These are phyloP conservation scores for Lycaena phlaeas DNA, from an alignment of 2,888 invertebrate genomes.

Conservation along the genomic window DNA sequence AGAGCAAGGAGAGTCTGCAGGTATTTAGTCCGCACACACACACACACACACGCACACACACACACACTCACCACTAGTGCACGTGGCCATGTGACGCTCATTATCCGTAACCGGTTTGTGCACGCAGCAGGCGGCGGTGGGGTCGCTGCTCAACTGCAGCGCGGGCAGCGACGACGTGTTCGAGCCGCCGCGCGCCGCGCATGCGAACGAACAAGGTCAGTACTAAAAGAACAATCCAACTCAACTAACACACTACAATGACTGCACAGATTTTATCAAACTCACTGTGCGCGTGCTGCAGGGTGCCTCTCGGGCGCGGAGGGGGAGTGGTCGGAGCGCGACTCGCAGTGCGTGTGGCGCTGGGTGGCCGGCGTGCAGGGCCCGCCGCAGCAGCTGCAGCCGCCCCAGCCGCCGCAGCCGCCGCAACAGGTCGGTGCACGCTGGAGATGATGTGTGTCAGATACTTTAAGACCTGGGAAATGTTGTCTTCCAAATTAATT, in stretches of 20 bases:
- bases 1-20: slow-evolving; percentile 80
- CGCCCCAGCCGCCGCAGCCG: background rate
- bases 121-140: slow-evolving; percentile 63
- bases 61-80: background rate
- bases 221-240: too few species aligned
- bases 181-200: slow-evolving; percentile 30
- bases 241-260: too few species aligned
- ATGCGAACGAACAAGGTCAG: slow-evolving; percentile 7
- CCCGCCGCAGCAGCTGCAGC: background rate
- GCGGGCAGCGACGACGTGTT: slow-evolving; percentile 82
- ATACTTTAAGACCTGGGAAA: too few species aligned
- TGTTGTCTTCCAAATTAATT: too few species aligned
- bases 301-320: slow-evolving; percentile 1
- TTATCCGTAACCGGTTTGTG: background rate
- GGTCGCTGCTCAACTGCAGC: slow-evolving; percentile 80
- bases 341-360: slow-evolving; percentile 16
- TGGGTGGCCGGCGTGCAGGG: slow-evolving; percentile 63
- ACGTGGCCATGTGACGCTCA: background rate
- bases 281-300: too few species aligned
- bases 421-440: slow-evolving; percentile 77
- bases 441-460: too few species aligned
- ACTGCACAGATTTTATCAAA: too few species aligned
- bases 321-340: slow-evolving; percentile 14
- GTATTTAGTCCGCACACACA: slow-evolving; percentile 26
- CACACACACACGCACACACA: background rate